phyloP scores from a whole-genome alignment of 2,113 vertebrate species.

The Glaucomys volans region DNA sequence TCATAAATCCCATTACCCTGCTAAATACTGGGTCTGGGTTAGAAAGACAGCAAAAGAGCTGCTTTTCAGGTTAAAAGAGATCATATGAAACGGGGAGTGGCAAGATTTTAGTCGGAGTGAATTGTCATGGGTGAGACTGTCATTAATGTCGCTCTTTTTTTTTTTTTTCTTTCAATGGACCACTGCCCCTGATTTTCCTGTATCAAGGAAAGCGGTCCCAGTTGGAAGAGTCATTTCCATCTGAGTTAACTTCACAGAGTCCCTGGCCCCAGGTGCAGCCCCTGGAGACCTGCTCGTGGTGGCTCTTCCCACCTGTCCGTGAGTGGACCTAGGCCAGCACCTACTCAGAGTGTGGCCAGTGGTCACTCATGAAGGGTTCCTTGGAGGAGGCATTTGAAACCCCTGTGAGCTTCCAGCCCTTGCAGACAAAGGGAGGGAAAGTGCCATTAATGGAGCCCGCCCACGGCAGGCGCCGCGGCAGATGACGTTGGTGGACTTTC shows the following conservation, averaged over 20 bases:
- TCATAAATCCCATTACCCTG: conserved; percentile 92
- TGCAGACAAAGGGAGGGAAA: not conserved
- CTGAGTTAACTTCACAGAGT: conserved; percentile 46
- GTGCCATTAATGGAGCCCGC: not conserved
- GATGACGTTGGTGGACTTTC: not conserved
- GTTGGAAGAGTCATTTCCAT: conserved; percentile 60
- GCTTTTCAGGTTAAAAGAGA: conserved; percentile 82
- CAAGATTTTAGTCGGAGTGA: conserved; percentile 62
- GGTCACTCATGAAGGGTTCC: not conserved
- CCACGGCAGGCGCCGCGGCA: not conserved
- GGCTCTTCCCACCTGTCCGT: not conserved
- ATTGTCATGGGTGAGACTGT: conserved; percentile 66
- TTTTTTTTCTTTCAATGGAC: conserved; percentile 30
- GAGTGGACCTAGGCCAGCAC: not conserved
- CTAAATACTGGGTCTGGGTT: conserved; percentile 85
- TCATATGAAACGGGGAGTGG: conserved; percentile 77
- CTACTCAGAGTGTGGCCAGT: fast-evolving
- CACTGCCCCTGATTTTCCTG: not conserved
- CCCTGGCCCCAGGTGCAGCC: not conserved
- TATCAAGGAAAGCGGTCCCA: conserved; percentile 38
- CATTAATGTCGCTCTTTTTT: conserved; percentile 58
- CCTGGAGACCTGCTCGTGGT: not conserved
- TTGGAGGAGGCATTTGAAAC: not conserved
- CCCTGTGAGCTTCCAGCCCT: not conserved
- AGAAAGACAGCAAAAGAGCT: conserved; percentile 84